These are phyloP conservation scores for Epinotia nisella DNA, from an alignment of 2,888 invertebrate species.

Conservation along the genomic window DNA sequence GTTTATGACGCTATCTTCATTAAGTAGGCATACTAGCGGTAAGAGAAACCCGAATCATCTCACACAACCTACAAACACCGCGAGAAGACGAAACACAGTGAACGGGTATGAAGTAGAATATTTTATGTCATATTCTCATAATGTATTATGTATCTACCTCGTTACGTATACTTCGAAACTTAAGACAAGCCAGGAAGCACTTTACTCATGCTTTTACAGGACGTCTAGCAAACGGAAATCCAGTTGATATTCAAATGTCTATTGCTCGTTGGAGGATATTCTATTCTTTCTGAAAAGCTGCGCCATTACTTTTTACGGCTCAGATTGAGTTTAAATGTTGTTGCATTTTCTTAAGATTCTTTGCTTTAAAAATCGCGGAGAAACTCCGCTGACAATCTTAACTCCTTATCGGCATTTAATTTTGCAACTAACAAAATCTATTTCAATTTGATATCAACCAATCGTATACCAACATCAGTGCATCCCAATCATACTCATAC, in stretches of 20 bases:
- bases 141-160: neutral
- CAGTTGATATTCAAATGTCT: slow-evolving; percentile 48
- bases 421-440: neutral
- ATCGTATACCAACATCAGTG: neutral
- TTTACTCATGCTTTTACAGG: slow-evolving; percentile 41
- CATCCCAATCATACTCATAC: neutral
- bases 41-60: too few species aligned
- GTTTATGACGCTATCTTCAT: too few species aligned
- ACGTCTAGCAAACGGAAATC: slow-evolving; percentile 41
- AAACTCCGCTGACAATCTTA: slow-evolving; percentile 16
- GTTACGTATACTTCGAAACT: neutral
- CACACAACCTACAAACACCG: too few species aligned
- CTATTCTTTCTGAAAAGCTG: slow-evolving; percentile 49
- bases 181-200: slow-evolving; percentile 1
- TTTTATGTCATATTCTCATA: too few species aligned
- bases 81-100: too few species aligned
- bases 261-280: slow-evolving; percentile 54
- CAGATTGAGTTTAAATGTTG: slow-evolving; percentile 47
- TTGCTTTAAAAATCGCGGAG: slow-evolving; percentile 26
- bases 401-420: slow-evolving; percentile 1
- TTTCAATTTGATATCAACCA: neutral
- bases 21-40: too few species aligned
- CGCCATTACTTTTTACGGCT: slow-evolving; percentile 56
- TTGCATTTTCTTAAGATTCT: slow-evolving; percentile 47
- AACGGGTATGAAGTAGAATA: too few species aligned